Evolutionary conservation across 2,113 vertebrate genomes (phyloP).

Genomic region (Callipepla squamata): DNA sequence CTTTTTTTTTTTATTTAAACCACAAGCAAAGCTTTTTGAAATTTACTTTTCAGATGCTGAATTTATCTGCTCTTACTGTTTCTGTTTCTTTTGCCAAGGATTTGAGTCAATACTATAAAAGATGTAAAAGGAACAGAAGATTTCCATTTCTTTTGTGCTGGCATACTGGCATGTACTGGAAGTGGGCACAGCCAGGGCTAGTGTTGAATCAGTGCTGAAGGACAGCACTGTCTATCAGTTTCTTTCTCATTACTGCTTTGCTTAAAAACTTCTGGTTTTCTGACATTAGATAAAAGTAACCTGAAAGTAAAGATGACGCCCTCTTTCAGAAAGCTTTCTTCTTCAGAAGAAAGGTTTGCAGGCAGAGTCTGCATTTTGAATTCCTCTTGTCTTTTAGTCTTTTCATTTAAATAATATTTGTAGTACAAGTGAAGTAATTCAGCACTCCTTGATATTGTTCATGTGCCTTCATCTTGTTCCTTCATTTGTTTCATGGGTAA

Average conservation of each 20-base stretch:
- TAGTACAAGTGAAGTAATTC: neutral
- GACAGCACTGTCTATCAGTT: neutral
- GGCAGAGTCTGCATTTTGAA: neutral
- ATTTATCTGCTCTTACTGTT: conserved; percentile 4
- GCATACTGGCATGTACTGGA: neutral
- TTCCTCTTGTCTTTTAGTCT: neutral
- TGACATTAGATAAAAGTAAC: neutral
- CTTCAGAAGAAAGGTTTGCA: neutral
- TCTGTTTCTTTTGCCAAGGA: conserved; percentile 17
- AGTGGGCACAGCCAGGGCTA: neutral
- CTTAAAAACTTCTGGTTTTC: neutral
- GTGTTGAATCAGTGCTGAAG: neutral
- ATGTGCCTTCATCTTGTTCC: neutral
- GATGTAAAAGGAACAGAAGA: neutral
- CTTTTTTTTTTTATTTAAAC: conserved; percentile 16
- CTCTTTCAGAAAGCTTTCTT: neutral
- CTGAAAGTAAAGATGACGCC: neutral
- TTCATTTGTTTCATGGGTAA: neutral
- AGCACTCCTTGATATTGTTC: neutral
- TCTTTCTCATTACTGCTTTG: neutral
- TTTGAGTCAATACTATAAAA: conserved; percentile 5
- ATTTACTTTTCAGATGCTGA: conserved; percentile 37
- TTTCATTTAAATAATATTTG: neutral
- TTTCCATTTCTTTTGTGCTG: conserved; percentile 5
- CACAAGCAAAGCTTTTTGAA: neutral